Evolutionary conservation across 2,113 vertebrate genomes (phyloP).

Genomic region (Vanacampus margaritifer): DNA sequence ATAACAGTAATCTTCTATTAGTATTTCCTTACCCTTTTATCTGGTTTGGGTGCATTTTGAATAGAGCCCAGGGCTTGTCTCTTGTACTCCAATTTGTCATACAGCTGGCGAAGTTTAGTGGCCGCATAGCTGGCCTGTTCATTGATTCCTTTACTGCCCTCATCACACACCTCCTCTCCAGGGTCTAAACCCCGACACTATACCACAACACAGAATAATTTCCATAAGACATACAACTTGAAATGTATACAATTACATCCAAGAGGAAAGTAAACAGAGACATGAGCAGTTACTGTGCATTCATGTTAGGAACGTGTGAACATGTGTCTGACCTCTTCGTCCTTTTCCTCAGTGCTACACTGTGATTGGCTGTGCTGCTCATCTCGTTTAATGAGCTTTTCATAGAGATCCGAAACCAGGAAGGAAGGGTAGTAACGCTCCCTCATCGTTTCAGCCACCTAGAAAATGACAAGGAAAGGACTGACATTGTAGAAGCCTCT

Average conservation of each 20-base stretch:
- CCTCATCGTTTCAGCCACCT: slow-evolving; percentile 82
- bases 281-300: no score
- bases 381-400: slow-evolving; percentile 81
- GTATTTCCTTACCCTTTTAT: slow-evolving; percentile 84
- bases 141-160: slow-evolving; percentile 81
- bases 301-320: background rate
- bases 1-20: background rate
- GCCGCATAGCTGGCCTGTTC: slow-evolving; percentile 92
- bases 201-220: background rate
- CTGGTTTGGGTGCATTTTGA: slow-evolving; percentile 92
- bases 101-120: slow-evolving; percentile 87
- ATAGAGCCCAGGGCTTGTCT: slow-evolving; percentile 92
- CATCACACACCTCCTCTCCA: slow-evolving; percentile 78
- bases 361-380: slow-evolving; percentile 77
- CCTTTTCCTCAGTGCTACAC: slow-evolving; percentile 80
- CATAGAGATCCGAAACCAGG: slow-evolving; percentile 92
- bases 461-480: slow-evolving; percentile 9
- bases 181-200: slow-evolving; percentile 78
- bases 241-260: background rate
- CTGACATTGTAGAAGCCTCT: background rate
- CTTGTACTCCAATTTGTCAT: slow-evolving; percentile 95
- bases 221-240: background rate
- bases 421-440: slow-evolving; percentile 97
- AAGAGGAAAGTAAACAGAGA: background rate
- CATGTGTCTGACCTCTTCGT: slow-evolving; percentile 77